Percentiles rank a stretch among this genome's conserved stretches.
These are phyloP conservation scores for Resseliella maxima DNA, from an alignment of 2,888 invertebrate genomes.

Conservation along the genomic window DNA sequence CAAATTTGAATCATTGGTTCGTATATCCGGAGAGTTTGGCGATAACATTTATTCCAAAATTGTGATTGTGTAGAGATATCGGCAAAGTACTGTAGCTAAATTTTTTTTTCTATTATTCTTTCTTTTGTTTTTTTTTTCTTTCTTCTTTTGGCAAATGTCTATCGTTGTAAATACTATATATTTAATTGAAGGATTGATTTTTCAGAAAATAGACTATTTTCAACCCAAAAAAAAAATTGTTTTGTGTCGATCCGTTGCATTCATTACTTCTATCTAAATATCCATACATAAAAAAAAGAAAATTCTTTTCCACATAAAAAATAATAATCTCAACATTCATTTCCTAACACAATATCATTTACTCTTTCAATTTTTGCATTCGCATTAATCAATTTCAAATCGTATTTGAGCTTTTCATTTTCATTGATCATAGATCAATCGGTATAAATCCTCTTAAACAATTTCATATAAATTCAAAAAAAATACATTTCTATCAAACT, in stretches of 20 bases:
- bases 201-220: too few species aligned
- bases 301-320: background rate
- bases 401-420: background rate
- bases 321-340: conserved; percentile 3
- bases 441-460: background rate
- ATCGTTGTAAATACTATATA: too few species aligned
- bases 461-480: background rate
- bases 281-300: background rate
- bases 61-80: too few species aligned
- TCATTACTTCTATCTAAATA: background rate
- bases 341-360: background rate
- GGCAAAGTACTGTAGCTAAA: too few species aligned
- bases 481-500: background rate
- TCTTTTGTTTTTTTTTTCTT: too few species aligned
- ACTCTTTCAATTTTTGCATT: background rate
- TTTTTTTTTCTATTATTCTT: too few species aligned
- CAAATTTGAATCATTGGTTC: background rate
- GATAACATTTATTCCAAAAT: too few species aligned
- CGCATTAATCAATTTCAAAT: background rate
- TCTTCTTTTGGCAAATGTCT: too few species aligned
- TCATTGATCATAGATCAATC: too few species aligned
- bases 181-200: too few species aligned
- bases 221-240: too few species aligned
- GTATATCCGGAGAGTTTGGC: background rate
- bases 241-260: background rate